Evolutionary conservation across 1,140 invertebrate species (phyloP).

Genomic region (Drosophila guanche): DNA sequence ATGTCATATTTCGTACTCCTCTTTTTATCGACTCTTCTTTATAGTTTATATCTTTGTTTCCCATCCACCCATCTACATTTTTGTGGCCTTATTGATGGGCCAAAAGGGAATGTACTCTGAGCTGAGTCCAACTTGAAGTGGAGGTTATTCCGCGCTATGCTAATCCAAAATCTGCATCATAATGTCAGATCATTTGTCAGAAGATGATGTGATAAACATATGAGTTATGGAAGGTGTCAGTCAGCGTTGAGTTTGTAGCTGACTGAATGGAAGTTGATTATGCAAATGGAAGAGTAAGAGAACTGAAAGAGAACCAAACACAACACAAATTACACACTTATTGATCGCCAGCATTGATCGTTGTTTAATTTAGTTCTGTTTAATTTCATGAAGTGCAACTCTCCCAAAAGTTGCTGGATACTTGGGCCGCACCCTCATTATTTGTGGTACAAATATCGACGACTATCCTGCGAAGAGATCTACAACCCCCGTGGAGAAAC

Average conservation of each 20-base stretch:
- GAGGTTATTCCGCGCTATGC: conserved; percentile 29
- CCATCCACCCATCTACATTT: conserved; percentile 47
- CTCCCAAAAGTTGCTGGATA: conserved; percentile 1
- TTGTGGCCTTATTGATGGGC: conserved; percentile 48
- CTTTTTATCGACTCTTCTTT: conserved; percentile 69
- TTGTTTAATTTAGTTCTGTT: no score
- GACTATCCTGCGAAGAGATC: neutral
- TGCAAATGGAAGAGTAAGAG: no score
- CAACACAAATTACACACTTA: no score
- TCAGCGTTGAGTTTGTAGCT: neutral
- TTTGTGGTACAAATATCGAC: neutral
- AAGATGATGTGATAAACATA: conserved; percentile 53
- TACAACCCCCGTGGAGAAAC: conserved; percentile 12
- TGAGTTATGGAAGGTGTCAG: conserved; percentile 27
- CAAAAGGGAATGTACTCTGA: conserved; percentile 17
- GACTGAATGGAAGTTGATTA: no score
- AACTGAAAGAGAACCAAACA: no score
- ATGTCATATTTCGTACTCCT: conserved; percentile 66
- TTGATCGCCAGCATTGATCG: no score
- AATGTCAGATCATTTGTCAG: conserved; percentile 53
- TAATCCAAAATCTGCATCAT: conserved; percentile 58
- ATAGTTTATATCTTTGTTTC: conserved; percentile 79
- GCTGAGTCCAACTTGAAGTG: neutral
- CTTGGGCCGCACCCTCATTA: conserved; percentile 16
- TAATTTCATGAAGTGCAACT: neutral